Evolutionary conservation across 2,888 invertebrate species (phyloP).

Genomic region (Parnassius mnemosyne): DNA sequence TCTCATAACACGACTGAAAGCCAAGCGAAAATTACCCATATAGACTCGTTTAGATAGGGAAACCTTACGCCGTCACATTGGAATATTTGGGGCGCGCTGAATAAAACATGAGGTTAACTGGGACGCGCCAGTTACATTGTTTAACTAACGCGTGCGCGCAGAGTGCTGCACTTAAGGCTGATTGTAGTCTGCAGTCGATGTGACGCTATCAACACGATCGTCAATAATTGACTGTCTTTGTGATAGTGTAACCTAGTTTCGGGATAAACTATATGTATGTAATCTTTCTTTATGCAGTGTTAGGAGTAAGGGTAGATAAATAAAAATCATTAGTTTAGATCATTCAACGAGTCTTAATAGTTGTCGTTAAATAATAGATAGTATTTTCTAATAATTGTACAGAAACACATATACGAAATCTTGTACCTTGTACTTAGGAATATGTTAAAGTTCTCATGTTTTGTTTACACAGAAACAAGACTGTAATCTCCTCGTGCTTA

Average conservation of each 20-base stretch:
- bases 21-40: not conserved
- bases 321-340: too few species aligned
- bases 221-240: not conserved
- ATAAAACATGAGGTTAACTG: conserved; percentile 15
- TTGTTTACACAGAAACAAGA: too few species aligned
- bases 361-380: too few species aligned
- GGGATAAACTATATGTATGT: not conserved
- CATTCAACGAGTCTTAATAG: too few species aligned
- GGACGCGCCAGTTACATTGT: conserved; percentile 14
- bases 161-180: not conserved
- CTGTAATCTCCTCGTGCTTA: too few species aligned
- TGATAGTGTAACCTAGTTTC: not conserved
- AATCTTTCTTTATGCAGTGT: too few species aligned
- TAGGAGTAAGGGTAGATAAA: too few species aligned
- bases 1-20: not conserved
- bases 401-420: too few species aligned
- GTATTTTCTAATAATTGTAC: too few species aligned
- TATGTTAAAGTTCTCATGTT: too few species aligned
- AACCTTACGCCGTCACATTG: not conserved
- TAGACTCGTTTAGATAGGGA: not conserved
- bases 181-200: not conserved
- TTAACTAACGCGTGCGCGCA: not conserved
- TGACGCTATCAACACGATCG: not conserved
- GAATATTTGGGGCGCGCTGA: conserved; percentile 10
- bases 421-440: too few species aligned